phyloP scores from a whole-genome alignment of 1,140 invertebrate species.

The Drosophila hydei region DNA sequence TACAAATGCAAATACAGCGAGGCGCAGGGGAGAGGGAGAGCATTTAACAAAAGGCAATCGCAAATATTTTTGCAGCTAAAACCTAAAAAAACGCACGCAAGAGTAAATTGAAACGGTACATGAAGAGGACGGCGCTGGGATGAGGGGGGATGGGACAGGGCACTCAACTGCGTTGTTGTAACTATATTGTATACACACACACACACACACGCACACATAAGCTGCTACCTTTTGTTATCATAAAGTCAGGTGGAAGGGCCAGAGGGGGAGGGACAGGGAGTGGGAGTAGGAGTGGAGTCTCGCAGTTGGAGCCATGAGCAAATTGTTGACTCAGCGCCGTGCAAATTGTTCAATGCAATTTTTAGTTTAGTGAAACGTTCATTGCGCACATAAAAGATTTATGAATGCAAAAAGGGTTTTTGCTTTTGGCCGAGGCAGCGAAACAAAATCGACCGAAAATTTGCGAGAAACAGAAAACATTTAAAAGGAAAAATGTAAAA shows the following conservation, averaged over 20 bases:
- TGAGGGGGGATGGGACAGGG: not conserved
- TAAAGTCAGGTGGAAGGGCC: conserved; percentile 4
- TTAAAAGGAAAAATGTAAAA: too few species aligned
- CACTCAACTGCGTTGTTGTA: conserved; percentile 36
- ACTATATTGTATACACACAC: conserved; percentile 32
- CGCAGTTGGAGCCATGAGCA: conserved; percentile 40
- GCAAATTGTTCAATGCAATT: conserved; percentile 60
- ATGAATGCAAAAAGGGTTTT: conserved; percentile 40
- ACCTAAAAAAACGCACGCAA: conserved; percentile 31
- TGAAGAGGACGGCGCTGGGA: not conserved
- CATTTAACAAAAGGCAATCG: conserved; percentile 53
- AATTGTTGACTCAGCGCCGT: conserved; percentile 73
- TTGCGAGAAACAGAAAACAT: too few species aligned
- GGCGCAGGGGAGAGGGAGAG: conserved; percentile 2
- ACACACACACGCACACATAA: conserved; percentile 13
- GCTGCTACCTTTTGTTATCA: conserved; percentile 52
- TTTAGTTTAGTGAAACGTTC: conserved; percentile 28
- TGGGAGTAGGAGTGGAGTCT: conserved; percentile 1
- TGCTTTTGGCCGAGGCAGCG: too few species aligned
- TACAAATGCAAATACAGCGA: conserved; percentile 11
- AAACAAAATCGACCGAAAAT: too few species aligned
- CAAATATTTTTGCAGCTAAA: conserved; percentile 46
- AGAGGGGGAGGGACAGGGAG: not conserved
- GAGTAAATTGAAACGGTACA: conserved; percentile 2
- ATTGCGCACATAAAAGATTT: conserved; percentile 61